phyloP scores from a whole-genome alignment of 2,113 vertebrate species.

The Cinclus mexicanus region DNA sequence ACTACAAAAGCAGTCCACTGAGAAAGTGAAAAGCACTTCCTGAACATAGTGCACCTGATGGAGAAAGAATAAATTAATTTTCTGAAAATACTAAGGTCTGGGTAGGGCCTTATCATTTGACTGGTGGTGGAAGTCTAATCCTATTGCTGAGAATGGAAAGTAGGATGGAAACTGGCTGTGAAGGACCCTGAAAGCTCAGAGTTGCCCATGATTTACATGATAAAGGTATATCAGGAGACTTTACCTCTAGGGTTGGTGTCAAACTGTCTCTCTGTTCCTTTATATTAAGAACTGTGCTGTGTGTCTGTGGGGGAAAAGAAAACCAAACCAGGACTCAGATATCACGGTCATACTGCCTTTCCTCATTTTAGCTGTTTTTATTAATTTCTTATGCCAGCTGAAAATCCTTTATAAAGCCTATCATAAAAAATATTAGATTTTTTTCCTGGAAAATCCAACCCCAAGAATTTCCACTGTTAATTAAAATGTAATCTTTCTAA shows the following conservation, averaged over 20 bases:
- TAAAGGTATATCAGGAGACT: background rate
- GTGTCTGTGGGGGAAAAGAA: background rate
- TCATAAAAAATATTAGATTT: background rate
- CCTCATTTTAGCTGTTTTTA: background rate
- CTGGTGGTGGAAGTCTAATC: background rate
- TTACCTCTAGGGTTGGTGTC: background rate
- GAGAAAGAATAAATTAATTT: background rate
- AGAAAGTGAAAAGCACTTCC: background rate
- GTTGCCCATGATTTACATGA: background rate
- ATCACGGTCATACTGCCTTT: background rate
- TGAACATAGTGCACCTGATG: background rate
- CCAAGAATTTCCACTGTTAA: background rate
- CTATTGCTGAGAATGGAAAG: background rate
- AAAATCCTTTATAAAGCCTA: background rate
- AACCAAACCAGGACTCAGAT: background rate
- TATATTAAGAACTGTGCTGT: background rate
- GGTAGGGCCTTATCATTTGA: rapidly evolving
- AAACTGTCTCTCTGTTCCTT: background rate
- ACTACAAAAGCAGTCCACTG: background rate
- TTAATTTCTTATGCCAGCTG: background rate
- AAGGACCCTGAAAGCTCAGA: background rate
- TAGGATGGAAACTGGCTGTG: background rate
- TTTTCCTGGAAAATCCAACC: background rate
- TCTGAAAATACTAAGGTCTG: background rate
- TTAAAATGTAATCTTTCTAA: background rate